phyloP scores from a whole-genome alignment of 1,140 invertebrate species.

The Drosophila bipectinata region DNA sequence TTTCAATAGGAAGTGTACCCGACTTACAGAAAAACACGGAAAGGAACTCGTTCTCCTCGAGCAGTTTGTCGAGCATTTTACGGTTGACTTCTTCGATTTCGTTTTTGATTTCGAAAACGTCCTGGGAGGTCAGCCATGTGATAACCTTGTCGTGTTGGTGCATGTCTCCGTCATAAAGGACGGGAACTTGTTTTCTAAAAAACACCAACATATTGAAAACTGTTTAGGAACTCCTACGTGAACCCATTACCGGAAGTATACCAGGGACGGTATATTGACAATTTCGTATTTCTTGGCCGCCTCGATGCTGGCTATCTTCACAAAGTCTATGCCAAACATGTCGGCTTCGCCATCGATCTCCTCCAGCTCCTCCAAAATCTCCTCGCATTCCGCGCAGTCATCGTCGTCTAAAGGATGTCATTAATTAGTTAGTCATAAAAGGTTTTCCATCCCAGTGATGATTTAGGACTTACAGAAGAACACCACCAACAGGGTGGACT shows the following conservation, averaged over 20 bases:
- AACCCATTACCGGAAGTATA: constrained; percentile 89
- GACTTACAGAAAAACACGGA: constrained; percentile 97
- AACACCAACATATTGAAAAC: neutral
- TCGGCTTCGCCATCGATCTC: constrained; percentile 97
- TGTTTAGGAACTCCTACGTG: neutral
- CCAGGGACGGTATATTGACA: constrained; percentile 92
- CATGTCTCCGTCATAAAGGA: constrained; percentile 96
- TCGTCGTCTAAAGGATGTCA: constrained; percentile 89
- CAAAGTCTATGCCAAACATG: constrained; percentile 96
- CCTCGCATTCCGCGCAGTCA: constrained; percentile 94
- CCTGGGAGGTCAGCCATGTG: constrained; percentile 95
- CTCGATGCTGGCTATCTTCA: constrained; percentile 94
- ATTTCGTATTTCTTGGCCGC: constrained; percentile 93
- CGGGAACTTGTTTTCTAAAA: constrained; percentile 90
- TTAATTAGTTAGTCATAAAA: no score
- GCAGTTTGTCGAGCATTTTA: constrained; percentile 96
- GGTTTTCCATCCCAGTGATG: neutral
- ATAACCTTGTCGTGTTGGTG: constrained; percentile 93
- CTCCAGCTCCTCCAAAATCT: constrained; percentile 94
- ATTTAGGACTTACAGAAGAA: constrained; percentile 93
- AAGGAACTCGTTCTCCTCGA: constrained; percentile 97
- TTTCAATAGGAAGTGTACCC: neutral
- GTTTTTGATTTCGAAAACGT: constrained; percentile 97
- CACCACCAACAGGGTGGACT: constrained; percentile 95
- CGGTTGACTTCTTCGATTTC: constrained; percentile 98